Evolutionary conservation across 2,797 vertebrate species (phyloP), one percentile per base, ranked within the genome.

Genomic region (Cichlasoma orientale): DNA sequence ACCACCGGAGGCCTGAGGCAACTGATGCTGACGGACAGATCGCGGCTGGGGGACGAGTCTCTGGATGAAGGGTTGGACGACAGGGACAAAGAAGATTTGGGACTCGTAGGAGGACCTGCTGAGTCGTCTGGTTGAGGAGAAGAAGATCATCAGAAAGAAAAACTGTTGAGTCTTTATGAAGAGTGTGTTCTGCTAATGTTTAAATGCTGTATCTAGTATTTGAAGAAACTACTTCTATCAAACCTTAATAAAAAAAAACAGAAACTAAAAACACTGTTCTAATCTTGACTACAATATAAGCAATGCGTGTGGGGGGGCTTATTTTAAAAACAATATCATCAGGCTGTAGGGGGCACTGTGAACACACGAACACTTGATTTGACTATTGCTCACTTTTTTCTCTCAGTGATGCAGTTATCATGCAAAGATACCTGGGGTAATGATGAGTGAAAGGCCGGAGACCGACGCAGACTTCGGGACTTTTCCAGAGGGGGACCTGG

Each of bases 381-480:
- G n/a, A 11, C 11, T 10, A 53, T 53, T 21, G 19, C 8, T 21
- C 14, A 47, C 44, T 18, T 7, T 47, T 18, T 7, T 18, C 12
- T 16, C 13, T 47, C 61, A 11, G 19, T n/a, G 27, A 29, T 29
- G 25, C 10, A 68, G 11, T 29, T 18, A 50, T 68, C 1, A 1
- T 50, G 41, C 44, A 68, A 50, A 31, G 63, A 50, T 87, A 96
- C 97, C 97, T 91, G 97, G 94, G 0, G 97, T 97, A 92, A 98
- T 96, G 90, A 98, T 96, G 74, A 98, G 96, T 1, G 97, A 98
- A 57, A 98, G 91, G 53, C 97, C 97, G 0, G 97, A 98, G 53
- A 97, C 96, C 0, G 97, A 98, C 4, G 97, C 97, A 0, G 97
- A 98, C 89, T 98, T 98, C 75, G 97, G 97, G 78, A 98, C 96